Conservation (phyloP, 2,888 invertebrate genomes). For the Aleiodes alternator region DNA sequence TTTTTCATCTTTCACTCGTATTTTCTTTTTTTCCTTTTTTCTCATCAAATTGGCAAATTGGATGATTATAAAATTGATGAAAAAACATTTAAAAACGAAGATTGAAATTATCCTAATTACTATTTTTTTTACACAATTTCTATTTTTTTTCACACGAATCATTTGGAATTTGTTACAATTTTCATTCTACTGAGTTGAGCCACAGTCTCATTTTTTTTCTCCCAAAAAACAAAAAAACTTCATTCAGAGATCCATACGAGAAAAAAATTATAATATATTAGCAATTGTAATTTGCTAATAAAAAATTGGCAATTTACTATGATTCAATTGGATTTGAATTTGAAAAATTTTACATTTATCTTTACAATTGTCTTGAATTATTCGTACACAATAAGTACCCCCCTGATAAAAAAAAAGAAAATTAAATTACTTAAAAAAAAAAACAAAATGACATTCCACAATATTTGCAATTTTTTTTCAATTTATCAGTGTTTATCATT, state of each 20-base stretch:
- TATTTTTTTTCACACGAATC: not conserved
- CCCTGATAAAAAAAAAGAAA: conserved; percentile 26
- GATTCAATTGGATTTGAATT: conserved; percentile 3
- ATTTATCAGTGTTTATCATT: conserved; percentile 53
- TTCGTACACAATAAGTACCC: conserved; percentile 70
- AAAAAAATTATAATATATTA: conserved; percentile 7
- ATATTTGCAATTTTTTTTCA: conserved; percentile 50
- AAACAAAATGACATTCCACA: conserved; percentile 67
- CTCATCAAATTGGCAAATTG: conserved; percentile 16
- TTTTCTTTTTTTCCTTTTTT: not conserved
- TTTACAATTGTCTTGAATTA: conserved; percentile 55
- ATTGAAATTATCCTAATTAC: conserved; percentile 22
- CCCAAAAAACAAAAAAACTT: too few relatives aligned
- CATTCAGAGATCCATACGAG: conserved; percentile 5
- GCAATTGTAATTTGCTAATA: conserved; percentile 18
- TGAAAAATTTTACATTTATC: conserved; percentile 31
- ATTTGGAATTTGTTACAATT: conserved; percentile 5
- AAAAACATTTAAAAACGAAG: conserved; percentile 18
- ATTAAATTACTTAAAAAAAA: not conserved
- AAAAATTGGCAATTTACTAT: conserved; percentile 11
- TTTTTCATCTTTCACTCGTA: not conserved
- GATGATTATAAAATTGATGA: conserved; percentile 31
- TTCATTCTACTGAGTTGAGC: conserved; percentile 8
- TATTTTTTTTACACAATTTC: conserved; percentile 7
- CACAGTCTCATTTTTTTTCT: not conserved